Base-by-base conservation (phyloP, 2,888 invertebrate genomes). In the Chesias legatella region DNA sequence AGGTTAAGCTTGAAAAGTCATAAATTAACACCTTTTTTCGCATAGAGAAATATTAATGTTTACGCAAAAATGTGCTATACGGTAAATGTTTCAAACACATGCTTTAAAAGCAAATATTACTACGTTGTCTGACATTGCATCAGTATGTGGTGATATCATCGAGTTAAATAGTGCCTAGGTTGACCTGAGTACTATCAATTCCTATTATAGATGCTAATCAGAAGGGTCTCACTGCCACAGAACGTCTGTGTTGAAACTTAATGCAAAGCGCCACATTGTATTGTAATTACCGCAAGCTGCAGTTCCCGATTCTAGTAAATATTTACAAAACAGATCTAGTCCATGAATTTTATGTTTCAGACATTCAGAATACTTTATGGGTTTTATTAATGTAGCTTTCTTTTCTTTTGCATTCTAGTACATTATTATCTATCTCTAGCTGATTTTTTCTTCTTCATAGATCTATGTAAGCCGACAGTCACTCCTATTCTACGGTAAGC, bases 401-500 rank as follows among this genome's bases (percentile, higher is more conserved):
- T n/a, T n/a, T n/a, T n/a, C n/a, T n/a, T n/a, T n/a, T n/a, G n/a
- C n/a, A n/a, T n/a, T n/a, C n/a, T n/a, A n/a, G n/a, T n/a, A n/a
- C n/a, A n/a, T n/a, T n/a, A n/a, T n/a, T n/a, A n/a, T n/a, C n/a
- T n/a, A n/a, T n/a, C n/a, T n/a, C n/a, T n/a, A n/a, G n/a, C n/a
- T n/a, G n/a, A n/a, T n/a, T n/a, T n/a, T n/a, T n/a, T n/a, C n/a
- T n/a, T n/a, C n/a, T n/a, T n/a, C n/a, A n/a, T n/a, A n/a, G n/a
- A n/a, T n/a, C n/a, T n/a, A n/a, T n/a, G n/a, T n/a, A n/a, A n/a
- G n/a, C n/a, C n/a, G n/a, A n/a, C n/a, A n/a, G n/a, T n/a, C n/a
- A n/a, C n/a, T 59, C 58, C 60, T 56, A 56, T 45, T 51, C 49
- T 51, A 53, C 48, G 52, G 46, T 44, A 55, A 53, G 33, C 45